Conservation (phyloP, 2,797 vertebrate genomes). For the Semaprochilodus insignis region DNA sequence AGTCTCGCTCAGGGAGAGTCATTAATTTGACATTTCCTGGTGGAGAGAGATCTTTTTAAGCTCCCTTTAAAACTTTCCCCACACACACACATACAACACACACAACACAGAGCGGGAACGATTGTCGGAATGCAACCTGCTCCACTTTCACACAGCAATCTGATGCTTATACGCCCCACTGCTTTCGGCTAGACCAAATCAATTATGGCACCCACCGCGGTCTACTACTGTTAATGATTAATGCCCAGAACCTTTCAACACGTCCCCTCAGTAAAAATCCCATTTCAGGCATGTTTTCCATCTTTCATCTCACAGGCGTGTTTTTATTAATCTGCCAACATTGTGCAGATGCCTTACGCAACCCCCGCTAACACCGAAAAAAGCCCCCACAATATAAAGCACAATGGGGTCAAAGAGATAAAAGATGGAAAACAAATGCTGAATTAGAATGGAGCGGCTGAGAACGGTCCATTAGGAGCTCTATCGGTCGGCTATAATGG, state of each 20-base stretch:
- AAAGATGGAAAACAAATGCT: slow-evolving; percentile 38
- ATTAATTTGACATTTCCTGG: slow-evolving; percentile 23
- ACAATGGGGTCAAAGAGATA: slow-evolving; percentile 22
- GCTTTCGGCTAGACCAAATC: slow-evolving; percentile 38
- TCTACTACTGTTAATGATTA: slow-evolving; percentile 45
- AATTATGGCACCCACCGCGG: slow-evolving; percentile 34
- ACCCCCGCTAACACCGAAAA: slow-evolving; percentile 13
- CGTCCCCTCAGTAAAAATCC: slow-evolving; percentile 21
- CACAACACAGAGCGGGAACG: not conserved
- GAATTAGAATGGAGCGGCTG: not conserved
- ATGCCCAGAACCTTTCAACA: slow-evolving; percentile 35
- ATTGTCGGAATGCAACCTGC: slow-evolving; percentile 40
- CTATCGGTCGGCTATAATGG: slow-evolving; percentile 24
- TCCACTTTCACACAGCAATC: slow-evolving; percentile 34
- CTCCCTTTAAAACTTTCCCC: not conserved
- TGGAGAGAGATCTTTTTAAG: slow-evolving; percentile 9
- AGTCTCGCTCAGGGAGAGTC: not conserved
- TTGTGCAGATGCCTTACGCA: slow-evolving; percentile 25
- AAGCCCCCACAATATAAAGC: not conserved
- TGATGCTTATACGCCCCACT: slow-evolving; percentile 28
- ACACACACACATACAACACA: slow-evolving; percentile 5
- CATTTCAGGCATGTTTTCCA: slow-evolving; percentile 39
- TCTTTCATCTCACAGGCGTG: slow-evolving; percentile 21
- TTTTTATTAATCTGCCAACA: slow-evolving; percentile 22
- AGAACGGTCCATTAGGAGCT: slow-evolving; percentile 14